A percentile compares a stretch with the other conserved stretches of the same genome.
These are phyloP conservation scores for Morbakka virulenta DNA, from an alignment of 30 jellyfish, hydroid and myxozoan genomes.

Conservation along the genomic window DNA sequence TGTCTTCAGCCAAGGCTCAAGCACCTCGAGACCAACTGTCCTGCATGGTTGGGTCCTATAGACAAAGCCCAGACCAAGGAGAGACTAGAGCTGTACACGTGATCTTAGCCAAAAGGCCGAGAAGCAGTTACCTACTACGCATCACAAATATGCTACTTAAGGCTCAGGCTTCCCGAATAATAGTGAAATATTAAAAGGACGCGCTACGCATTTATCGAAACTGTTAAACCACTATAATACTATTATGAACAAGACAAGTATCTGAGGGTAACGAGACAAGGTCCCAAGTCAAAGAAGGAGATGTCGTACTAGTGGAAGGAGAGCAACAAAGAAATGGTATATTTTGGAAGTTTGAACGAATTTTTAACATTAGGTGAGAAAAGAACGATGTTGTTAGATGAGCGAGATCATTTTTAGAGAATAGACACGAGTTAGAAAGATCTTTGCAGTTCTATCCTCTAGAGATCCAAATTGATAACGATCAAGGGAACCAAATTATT, in stretches of 20 bases:
- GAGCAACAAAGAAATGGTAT: neutral
- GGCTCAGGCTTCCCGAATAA: neutral
- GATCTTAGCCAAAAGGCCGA: too few relatives aligned
- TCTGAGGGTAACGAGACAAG: neutral
- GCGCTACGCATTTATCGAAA: conserved; percentile 12
- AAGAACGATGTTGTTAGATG: conserved; percentile 1
- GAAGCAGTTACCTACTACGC: neutral
- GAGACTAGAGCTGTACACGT: too few relatives aligned
- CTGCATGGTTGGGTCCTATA: too few relatives aligned
- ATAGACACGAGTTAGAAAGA: conserved; percentile 4
- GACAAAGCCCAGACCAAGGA: too few relatives aligned
- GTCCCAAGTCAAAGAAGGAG: conserved; percentile 3
- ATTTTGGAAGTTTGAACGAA: conserved; percentile 12
- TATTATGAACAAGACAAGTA: too few relatives aligned
- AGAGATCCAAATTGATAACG: conserved; percentile 1
- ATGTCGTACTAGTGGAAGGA: conserved; percentile 13
- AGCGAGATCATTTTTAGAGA: neutral
- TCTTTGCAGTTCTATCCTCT: conserved; percentile 3
- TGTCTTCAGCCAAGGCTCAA: too few relatives aligned
- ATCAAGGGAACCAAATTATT: neutral
- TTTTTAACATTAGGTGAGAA: neutral
- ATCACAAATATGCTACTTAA: neutral
- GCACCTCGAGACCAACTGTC: too few relatives aligned
- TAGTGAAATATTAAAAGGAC: conserved; percentile 3
- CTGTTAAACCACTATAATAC: neutral